phyloP scores from a whole-genome alignment of 2,797 vertebrate species.

The Poecilia gillii region DNA sequence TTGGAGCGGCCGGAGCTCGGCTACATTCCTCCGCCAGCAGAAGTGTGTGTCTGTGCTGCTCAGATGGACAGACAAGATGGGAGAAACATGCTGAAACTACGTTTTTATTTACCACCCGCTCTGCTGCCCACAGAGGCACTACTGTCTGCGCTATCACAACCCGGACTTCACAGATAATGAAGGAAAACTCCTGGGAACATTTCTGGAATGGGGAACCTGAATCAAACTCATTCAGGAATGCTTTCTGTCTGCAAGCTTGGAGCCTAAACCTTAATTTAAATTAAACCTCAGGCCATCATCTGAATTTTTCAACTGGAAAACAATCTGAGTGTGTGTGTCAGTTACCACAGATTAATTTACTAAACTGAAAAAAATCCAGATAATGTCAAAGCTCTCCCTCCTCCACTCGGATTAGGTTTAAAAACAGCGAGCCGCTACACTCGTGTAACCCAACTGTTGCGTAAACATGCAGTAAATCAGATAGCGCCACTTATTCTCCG shows the following conservation, averaged over 20 bases:
- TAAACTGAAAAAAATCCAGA: constrained; percentile 30
- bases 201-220: constrained; percentile 30
- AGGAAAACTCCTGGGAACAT: constrained; percentile 27
- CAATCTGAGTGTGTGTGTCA: constrained; percentile 24
- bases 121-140: constrained; percentile 56
- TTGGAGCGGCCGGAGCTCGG: constrained; percentile 25
- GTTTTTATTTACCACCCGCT: constrained; percentile 60
- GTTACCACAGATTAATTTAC: constrained; percentile 21
- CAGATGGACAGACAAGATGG: constrained; percentile 56
- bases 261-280: constrained; percentile 50
- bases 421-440: constrained; percentile 9
- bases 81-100: constrained; percentile 55
- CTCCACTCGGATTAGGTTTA: constrained; percentile 1
- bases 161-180: constrained; percentile 22
- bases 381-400: constrained; percentile 5
- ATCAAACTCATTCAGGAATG: constrained; percentile 49
- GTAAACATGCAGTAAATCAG: constrained; percentile 36
- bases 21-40: constrained; percentile 50
- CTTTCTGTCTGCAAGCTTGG: constrained; percentile 32
- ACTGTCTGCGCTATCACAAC: constrained; percentile 49
- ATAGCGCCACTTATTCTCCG: constrained; percentile 30
- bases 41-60: constrained; percentile 46
- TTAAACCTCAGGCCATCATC: constrained; percentile 32
- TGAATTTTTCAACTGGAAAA: constrained; percentile 16
- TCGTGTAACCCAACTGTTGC: constrained; percentile 14